A percentile compares a stretch with the other conserved stretches of the same genome.
These are phyloP conservation scores for Pachydiplax longipennis DNA, from an alignment of 2,888 invertebrate genomes.

Conservation along the genomic window DNA sequence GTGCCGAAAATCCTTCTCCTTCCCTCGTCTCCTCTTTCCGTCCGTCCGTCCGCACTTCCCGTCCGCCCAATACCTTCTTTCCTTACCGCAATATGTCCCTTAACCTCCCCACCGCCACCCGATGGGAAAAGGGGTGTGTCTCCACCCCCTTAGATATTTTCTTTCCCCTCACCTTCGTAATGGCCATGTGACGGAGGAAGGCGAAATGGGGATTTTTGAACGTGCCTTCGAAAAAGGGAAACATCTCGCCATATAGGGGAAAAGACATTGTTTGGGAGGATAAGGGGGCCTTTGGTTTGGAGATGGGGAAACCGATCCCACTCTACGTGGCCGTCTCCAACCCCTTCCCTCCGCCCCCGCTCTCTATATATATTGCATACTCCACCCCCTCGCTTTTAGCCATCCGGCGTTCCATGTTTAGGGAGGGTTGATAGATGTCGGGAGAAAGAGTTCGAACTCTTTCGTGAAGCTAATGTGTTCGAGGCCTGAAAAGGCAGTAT, in stretches of 20 bases:
- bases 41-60: neutral
- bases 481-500: neutral
- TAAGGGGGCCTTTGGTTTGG: neutral
- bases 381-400: neutral
- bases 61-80: neutral
- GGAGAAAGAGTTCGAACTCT: neutral
- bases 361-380: neutral
- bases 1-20: neutral
- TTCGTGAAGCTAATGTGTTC: neutral
- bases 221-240: slow-evolving; percentile 18
- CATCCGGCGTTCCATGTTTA: neutral
- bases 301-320: neutral
- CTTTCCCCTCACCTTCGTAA: neutral
- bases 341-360: neutral
- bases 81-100: neutral
- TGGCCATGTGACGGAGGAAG: slow-evolving; percentile 13
- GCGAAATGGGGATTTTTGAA: neutral
- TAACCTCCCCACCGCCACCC: no score
- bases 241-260: neutral
- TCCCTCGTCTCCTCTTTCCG: neutral
- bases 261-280: neutral
- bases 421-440: neutral
- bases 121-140: neutral
- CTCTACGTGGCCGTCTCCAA: neutral
- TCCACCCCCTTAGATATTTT: neutral